These are phyloP conservation scores for Musca vetustissima DNA, from an alignment of 1,140 invertebrate species.

Conservation along the genomic window DNA sequence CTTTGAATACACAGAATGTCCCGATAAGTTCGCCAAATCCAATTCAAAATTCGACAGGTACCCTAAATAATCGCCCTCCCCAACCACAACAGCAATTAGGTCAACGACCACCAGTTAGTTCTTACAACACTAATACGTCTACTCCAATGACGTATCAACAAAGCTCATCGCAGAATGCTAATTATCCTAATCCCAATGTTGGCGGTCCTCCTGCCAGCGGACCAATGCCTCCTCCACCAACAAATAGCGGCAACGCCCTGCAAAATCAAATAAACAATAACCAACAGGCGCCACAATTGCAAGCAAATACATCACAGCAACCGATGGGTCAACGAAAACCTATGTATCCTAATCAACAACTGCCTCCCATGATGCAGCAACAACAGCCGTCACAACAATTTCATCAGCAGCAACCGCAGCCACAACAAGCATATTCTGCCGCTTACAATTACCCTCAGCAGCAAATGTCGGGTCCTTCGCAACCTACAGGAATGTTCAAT, in stretches of 20 bases:
- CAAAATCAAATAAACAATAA: slow-evolving; percentile 30
- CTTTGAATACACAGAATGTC: slow-evolving; percentile 20
- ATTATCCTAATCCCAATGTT: slow-evolving; percentile 7
- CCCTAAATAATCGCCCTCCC: slow-evolving; percentile 29
- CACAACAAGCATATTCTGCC: slow-evolving; percentile 12
- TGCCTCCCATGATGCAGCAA: slow-evolving; percentile 19
- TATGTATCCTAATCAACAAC: slow-evolving; percentile 25
- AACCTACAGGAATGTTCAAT: slow-evolving; percentile 41
- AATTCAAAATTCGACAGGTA: slow-evolving; percentile 11
- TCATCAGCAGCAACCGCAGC: background rate
- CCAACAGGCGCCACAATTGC: slow-evolving; percentile 23
- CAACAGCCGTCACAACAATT: slow-evolving; percentile 17
- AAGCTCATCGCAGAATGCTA: slow-evolving; percentile 26
- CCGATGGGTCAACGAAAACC: slow-evolving; percentile 13
- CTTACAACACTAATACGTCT: slow-evolving; percentile 11
- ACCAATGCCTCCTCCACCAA: background rate
- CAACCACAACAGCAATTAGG: slow-evolving; percentile 20
- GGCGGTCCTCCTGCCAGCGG: background rate
- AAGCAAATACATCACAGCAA: slow-evolving; percentile 3
- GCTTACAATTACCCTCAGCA: slow-evolving; percentile 25
- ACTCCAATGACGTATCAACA: slow-evolving; percentile 11
- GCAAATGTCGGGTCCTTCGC: slow-evolving; percentile 27
- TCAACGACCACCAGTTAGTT: background rate
- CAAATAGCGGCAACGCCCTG: background rate
- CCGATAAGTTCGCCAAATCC: no score